phyloP scores from a whole-genome alignment of 2,113 vertebrate genomes.

The Pipra filicauda region DNA sequence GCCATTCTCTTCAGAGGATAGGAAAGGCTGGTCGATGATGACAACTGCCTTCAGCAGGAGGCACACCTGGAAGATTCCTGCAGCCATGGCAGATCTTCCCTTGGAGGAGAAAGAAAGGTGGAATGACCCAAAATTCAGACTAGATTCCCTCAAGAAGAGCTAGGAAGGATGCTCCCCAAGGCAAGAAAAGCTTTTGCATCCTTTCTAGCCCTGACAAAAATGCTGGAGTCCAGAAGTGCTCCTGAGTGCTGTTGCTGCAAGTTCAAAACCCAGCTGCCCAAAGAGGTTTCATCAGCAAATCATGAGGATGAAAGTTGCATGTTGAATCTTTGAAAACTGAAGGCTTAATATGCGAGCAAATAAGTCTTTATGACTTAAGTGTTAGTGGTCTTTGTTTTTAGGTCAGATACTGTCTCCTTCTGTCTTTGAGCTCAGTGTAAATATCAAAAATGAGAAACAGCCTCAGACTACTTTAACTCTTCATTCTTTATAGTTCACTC shows the following conservation, averaged over 20 bases:
- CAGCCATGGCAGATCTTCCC: too few species aligned
- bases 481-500: neutral
- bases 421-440: neutral
- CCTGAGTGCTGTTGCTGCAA: neutral
- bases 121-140: neutral
- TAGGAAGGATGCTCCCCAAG: accelerated
- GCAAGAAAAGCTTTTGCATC: neutral
- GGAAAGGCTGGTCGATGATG: accelerated
- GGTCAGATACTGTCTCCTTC: neutral
- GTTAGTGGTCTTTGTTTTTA: neutral
- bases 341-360: neutral
- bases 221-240: neutral
- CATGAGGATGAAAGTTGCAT: neutral
- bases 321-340: neutral
- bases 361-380: neutral
- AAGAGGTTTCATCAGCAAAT: neutral
- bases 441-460: neutral
- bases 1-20: accelerated
- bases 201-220: neutral
- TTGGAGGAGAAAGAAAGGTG: too few species aligned
- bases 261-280: neutral
- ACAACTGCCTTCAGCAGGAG: neutral
- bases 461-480: neutral
- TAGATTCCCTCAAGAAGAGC: accelerated
- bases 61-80: neutral